Base-by-base conservation (phyloP, 1,140 invertebrate genomes). In the Drosophila melanogaster region DNA sequence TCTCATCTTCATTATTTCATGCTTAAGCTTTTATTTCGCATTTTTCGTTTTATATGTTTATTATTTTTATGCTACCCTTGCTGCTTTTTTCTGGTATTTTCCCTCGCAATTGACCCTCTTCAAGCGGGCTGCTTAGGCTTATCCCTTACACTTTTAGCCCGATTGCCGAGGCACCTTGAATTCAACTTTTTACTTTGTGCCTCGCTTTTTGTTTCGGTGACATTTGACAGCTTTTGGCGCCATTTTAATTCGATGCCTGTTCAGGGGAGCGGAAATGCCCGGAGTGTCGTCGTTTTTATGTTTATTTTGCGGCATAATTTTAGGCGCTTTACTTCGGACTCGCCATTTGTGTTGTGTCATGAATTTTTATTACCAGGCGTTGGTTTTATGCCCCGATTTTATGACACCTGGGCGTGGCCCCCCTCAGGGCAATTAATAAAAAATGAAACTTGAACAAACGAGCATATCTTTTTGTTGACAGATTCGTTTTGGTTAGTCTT, bases 151-250 rank as follows among this genome's bases (percentile, higher is more conserved):
- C 79, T 83, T 67, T 47, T 66, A 19, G 62, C 62, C 57, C 66
- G 59, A 72, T 66, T 66, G 59, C 11, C 37, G n/a, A 12, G 35
- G 19, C 15, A 70, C 64, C 78, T 80, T 80, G 72, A 65, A 71
- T 85, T 74, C 44, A 41, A 54, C 51, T 79, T 77, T 77, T 65
- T 61, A 84, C 71, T 30, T 51, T 47, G 49, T 62, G 26, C 33
- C 44, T 47, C 51, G 58, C 35, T 12, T 56, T 73, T 76, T 59
- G 46, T 76, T 66, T 57, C 61, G 49, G 19, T 81, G 83, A 76
- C 81, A 81, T 79, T 86, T 86, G 81, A 87, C 81, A 79, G 83
- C 83, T 81, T 77, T 77, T 87, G 81, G 69, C 83, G 83, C 83
- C 78, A 67, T 81, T 77, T 83, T 79, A 87, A 86, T 86, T 86